A percentile compares a stretch with the other conserved stretches of the same genome.
Evolutionary conservation across 2,888 invertebrate species (phyloP).

Genomic region (Gari tellinella): DNA sequence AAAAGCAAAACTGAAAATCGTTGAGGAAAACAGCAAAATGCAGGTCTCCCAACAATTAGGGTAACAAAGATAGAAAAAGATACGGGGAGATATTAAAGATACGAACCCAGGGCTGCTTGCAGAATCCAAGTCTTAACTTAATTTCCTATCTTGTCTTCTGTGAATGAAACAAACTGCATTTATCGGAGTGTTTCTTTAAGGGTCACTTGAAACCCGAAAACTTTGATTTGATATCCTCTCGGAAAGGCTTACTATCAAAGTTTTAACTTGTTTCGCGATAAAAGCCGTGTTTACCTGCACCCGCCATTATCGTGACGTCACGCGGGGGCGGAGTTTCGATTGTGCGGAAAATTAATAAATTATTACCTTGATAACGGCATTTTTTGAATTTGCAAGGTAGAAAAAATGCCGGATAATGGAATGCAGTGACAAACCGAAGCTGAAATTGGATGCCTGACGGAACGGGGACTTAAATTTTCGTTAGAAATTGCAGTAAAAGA

Average conservation of each 20-base stretch:
- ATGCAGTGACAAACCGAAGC: slow-evolving; percentile 1
- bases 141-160: background rate
- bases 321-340: slow-evolving; percentile 47
- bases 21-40: slow-evolving; percentile 27
- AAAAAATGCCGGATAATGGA: background rate
- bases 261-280: slow-evolving; percentile 54
- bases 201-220: slow-evolving; percentile 58
- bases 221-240: slow-evolving; percentile 50
- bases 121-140: background rate
- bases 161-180: slow-evolving; percentile 12
- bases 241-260: slow-evolving; percentile 41
- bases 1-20: slow-evolving; percentile 25
- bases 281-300: slow-evolving; percentile 56
- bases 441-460: slow-evolving; percentile 33
- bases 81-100: slow-evolving; percentile 9
- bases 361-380: slow-evolving; percentile 21
- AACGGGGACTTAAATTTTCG: slow-evolving; percentile 26
- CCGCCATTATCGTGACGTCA: slow-evolving; percentile 58
- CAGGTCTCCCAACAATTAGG: slow-evolving; percentile 5
- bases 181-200: slow-evolving; percentile 49
- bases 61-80: slow-evolving; percentile 21
- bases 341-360: slow-evolving; percentile 27
- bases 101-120: background rate
- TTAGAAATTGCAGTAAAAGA: slow-evolving; percentile 25
- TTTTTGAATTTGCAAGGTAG: slow-evolving; percentile 25